phyloP scores from a whole-genome alignment of 35 echinoderm and acorn worm species.

The Patiria miniata region DNA sequence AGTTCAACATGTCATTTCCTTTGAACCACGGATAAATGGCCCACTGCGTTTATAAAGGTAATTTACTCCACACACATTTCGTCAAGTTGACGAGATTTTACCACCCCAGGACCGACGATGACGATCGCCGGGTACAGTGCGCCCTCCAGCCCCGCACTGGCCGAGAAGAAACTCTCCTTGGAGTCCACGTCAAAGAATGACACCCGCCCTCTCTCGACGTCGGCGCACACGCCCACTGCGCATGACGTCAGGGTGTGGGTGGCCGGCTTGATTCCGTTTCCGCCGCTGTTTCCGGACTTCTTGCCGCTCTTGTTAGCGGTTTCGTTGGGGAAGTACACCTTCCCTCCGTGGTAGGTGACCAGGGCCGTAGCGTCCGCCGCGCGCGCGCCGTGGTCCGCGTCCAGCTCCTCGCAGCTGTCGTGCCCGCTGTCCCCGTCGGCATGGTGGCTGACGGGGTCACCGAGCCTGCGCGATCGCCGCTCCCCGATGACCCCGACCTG shows the following conservation, averaged over 20 bases:
- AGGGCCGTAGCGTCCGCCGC: slow-evolving; percentile 48
- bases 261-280: slow-evolving; percentile 2
- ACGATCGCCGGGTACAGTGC: slow-evolving; percentile 38
- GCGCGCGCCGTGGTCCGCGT: slow-evolving; percentile 29
- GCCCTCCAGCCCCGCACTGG: slow-evolving; percentile 32
- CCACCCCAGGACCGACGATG: slow-evolving; percentile 42
- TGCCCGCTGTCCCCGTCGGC: slow-evolving; percentile 88
- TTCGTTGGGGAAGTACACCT: slow-evolving; percentile 20
- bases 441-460: slow-evolving; percentile 37
- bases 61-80: background rate
- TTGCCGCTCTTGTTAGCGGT: slow-evolving; percentile 15
- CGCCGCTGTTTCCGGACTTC: background rate
- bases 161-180: slow-evolving; percentile 46
- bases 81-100: slow-evolving; percentile 24
- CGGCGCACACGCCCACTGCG: slow-evolving; percentile 44
- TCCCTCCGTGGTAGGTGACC: slow-evolving; percentile 47
- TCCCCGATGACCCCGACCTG: slow-evolving; percentile 80
- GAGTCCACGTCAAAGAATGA: slow-evolving; percentile 42
- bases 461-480: slow-evolving; percentile 55
- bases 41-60: background rate
- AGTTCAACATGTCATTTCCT: too few relatives aligned
- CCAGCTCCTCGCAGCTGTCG: slow-evolving; percentile 87
- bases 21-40: too few relatives aligned
- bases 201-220: slow-evolving; percentile 40
- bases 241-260: slow-evolving; percentile 28